Base-by-base conservation (phyloP, 2,113 vertebrate species). In the Enhydra lutris region DNA sequence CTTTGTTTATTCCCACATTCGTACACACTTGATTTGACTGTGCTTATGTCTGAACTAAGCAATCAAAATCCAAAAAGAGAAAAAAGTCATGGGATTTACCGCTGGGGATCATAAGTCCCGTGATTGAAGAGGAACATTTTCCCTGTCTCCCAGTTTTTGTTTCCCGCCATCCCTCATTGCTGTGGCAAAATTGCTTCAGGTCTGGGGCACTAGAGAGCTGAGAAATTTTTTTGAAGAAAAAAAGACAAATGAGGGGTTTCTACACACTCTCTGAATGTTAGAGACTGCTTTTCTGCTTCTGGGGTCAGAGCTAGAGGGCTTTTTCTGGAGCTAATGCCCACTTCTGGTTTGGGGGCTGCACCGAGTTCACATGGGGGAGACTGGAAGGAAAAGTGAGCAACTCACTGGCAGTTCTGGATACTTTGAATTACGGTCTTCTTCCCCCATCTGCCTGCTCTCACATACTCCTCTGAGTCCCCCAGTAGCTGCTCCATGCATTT, bases 321-420 rank as follows among this genome's bases (percentile, higher is more conserved):
- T 55, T n/a, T n/a, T 24, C 71, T n/a, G 50, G n/a, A 88, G 20
- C 7, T 2, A 20, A 47, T 2, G 7, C 18, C 31, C 12, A 7
- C 42, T 50, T 82, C 69, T 88, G 36, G 10, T 34, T 42, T 65
- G 47, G 29, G 55, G 23, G 50, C 74, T 47, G 11, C n/a, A 6
- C 0, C 7, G 74, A 45, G 31, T 50, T 36, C n/a, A 24, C 1
- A 1, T 12, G 6, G 4, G 12, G 12, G 36, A 23, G 20, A 3
- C 23, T 29, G 3, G 61, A 63, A 21, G 21, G n/a, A 15, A 61
- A 39, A 65, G 17, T 8, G 17, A 14, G 10, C 36, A 8, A 6
- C 45, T 24, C 10, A 3, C 55, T 15, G 34, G 61, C 2, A 9
- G 45, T 21, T 83, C 34, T 47, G 67, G 47, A 21, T 4, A 9